Percentiles rank a stretch among this genome's conserved stretches.
These are phyloP conservation scores for Ramphastos sulfuratus DNA, from an alignment of 2,113 vertebrate species.

Conservation along the genomic window DNA sequence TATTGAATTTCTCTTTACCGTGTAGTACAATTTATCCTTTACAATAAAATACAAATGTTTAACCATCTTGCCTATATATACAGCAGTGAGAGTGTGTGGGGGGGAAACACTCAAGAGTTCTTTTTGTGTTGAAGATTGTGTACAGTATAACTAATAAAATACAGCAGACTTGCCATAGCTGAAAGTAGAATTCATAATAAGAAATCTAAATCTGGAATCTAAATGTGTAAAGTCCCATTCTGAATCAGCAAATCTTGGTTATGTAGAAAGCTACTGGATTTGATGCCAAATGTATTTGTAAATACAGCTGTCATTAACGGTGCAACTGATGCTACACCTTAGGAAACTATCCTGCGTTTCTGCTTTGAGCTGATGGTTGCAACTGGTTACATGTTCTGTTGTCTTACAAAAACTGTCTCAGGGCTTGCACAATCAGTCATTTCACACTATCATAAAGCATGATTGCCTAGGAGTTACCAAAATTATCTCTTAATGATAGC, in stretches of 20 bases:
- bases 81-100: neutral
- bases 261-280: neutral
- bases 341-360: neutral
- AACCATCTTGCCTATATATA: slow-evolving; percentile 5
- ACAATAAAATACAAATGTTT: slow-evolving; percentile 36
- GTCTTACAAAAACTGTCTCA: neutral
- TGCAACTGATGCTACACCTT: neutral
- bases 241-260: neutral
- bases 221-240: neutral
- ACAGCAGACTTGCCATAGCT: neutral
- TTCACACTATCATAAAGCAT: neutral
- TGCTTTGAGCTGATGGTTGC: neutral
- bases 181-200: neutral
- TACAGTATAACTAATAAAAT: neutral
- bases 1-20: neutral
- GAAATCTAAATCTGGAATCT: neutral
- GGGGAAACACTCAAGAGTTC: neutral
- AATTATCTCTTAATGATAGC: neutral
- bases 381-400: neutral
- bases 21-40: neutral
- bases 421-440: neutral
- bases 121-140: neutral
- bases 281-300: neutral
- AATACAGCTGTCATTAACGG: neutral
- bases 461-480: neutral